Evolutionary conservation across 2,888 invertebrate genomes (phyloP).

Genomic region (Ellobium chinense): DNA sequence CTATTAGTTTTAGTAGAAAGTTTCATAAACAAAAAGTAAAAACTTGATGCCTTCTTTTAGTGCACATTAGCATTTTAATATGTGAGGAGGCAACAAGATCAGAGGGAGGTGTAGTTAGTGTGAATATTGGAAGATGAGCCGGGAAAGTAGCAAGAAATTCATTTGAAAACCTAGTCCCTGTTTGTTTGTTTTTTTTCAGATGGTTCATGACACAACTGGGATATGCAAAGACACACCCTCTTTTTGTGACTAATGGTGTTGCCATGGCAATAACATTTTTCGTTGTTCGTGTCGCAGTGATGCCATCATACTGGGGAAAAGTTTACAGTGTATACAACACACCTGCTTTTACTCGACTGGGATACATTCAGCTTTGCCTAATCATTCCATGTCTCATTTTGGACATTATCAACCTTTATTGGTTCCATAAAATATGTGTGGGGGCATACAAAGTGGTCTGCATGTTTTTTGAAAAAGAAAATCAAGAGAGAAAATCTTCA

Average conservation of each 20-base stretch:
- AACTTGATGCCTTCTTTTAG: too few relatives aligned
- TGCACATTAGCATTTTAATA: too few relatives aligned
- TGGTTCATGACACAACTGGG: conserved; percentile 74
- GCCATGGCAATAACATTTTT: conserved; percentile 76
- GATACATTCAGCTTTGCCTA: conserved; percentile 75
- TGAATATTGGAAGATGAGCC: too few relatives aligned
- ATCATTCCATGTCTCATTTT: conserved; percentile 72
- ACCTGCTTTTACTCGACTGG: conserved; percentile 65
- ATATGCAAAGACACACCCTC: conserved; percentile 62
- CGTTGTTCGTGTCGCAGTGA: conserved; percentile 71
- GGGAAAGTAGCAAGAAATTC: too few relatives aligned
- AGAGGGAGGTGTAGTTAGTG: too few relatives aligned
- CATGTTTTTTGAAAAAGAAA: conserved; percentile 44
- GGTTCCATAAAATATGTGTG: conserved; percentile 75
- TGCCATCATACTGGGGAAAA: conserved; percentile 76
- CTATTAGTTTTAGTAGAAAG: too few relatives aligned
- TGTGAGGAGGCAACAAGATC: too few relatives aligned
- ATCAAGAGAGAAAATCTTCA: not conserved
- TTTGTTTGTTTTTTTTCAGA: too few relatives aligned
- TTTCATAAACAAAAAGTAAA: too few relatives aligned
- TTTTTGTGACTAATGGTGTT: conserved; percentile 75
- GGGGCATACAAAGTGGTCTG: conserved; percentile 69
- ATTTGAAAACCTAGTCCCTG: too few relatives aligned
- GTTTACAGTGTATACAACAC: conserved; percentile 74
- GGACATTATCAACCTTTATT: conserved; percentile 75